Evolutionary conservation across 1,140 invertebrate species (phyloP).

Genomic region (Philopotamus ludificatus): DNA sequence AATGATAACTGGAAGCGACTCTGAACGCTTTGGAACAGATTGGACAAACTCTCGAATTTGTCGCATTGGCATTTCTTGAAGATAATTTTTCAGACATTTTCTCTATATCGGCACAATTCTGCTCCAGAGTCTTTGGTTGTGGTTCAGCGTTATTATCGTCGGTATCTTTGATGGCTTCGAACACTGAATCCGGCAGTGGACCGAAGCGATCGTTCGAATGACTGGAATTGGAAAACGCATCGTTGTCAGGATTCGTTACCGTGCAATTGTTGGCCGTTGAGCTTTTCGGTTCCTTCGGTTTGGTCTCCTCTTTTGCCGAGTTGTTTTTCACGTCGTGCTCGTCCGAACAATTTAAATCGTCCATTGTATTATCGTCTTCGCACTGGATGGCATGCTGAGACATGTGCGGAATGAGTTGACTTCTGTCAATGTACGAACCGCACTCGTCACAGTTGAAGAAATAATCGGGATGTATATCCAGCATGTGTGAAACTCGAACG

Average conservation of each 20-base stretch:
- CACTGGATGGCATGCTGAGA: constrained; percentile 44
- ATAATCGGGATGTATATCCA: constrained; percentile 41
- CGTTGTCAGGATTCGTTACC: constrained; percentile 24
- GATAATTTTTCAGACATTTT: constrained; percentile 32
- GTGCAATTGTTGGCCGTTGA: neutral
- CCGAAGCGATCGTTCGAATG: constrained; percentile 44
- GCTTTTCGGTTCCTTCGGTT: constrained; percentile 9
- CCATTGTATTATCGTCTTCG: constrained; percentile 19
- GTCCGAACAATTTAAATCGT: neutral
- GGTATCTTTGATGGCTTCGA: constrained; percentile 47
- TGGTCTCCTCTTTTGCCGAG: neutral
- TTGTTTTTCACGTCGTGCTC: constrained; percentile 9
- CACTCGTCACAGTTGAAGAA: constrained; percentile 49
- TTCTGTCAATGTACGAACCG: constrained; percentile 44
- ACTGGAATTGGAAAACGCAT: constrained; percentile 46
- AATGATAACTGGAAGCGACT: constrained; percentile 37
- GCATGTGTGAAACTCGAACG: constrained; percentile 42
- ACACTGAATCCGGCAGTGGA: constrained; percentile 46
- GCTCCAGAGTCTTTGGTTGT: constrained; percentile 39
- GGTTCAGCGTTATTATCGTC: constrained; percentile 40
- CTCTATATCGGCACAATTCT: constrained; percentile 37
- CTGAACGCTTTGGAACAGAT: constrained; percentile 39
- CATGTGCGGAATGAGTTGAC: constrained; percentile 47
- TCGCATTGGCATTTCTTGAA: constrained; percentile 45
- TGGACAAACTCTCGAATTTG: constrained; percentile 44